phyloP scores from a whole-genome alignment of 2,888 invertebrate species.

The Drosophila tanythrix region DNA sequence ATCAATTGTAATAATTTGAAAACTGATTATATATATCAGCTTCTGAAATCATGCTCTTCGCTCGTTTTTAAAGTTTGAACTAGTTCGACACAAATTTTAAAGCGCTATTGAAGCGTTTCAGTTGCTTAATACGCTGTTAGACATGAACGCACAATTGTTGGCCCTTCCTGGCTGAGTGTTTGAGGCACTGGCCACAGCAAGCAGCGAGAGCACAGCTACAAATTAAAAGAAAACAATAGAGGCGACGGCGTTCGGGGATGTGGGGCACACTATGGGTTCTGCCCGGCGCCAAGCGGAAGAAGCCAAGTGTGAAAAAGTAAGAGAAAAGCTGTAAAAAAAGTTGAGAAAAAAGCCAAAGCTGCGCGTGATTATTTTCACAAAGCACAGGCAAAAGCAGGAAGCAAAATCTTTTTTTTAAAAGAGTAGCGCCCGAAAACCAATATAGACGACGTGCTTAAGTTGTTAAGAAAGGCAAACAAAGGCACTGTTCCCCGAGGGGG shows the following conservation, averaged over 20 bases:
- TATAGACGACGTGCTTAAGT: conserved; percentile 79
- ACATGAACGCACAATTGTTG: conserved; percentile 31
- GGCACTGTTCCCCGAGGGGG: conserved; percentile 21
- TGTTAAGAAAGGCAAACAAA: conserved; percentile 79
- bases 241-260: background rate
- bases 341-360: conserved; percentile 55
- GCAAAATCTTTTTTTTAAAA: conserved; percentile 57
- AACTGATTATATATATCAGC: background rate
- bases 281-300: conserved; percentile 65
- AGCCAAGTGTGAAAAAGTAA: conserved; percentile 76
- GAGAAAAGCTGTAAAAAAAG: conserved; percentile 56
- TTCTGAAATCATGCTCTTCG: background rate
- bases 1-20: background rate
- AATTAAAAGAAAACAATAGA: conserved; percentile 79
- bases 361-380: conserved; percentile 79
- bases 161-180: conserved; percentile 19
- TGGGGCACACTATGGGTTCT: conserved; percentile 25
- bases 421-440: conserved; percentile 73
- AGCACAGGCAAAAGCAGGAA: conserved; percentile 70
- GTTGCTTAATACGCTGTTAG: conserved; percentile 39
- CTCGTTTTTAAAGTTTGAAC: background rate
- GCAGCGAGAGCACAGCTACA: conserved; percentile 42
- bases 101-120: conserved; percentile 19
- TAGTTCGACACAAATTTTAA: conserved; percentile 11
- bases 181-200: conserved; percentile 33